Evolutionary conservation across 2,888 invertebrate species (phyloP).

Genomic region (Tipula confusa): DNA sequence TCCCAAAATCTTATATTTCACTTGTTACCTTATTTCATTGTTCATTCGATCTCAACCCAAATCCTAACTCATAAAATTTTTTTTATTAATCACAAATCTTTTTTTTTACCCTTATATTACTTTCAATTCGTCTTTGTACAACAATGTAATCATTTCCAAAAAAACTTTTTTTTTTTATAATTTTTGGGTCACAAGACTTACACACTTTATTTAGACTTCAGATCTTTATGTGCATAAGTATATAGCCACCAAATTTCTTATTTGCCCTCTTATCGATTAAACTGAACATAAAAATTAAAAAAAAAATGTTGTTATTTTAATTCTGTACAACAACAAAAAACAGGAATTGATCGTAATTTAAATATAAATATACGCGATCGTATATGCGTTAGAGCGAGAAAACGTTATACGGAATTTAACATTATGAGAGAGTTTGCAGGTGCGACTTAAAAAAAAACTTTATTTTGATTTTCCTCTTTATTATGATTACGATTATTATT

Average conservation of each 20-base stretch:
- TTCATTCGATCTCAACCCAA: background rate
- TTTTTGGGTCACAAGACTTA: conserved; percentile 12
- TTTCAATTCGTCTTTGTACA: background rate
- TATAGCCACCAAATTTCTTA: conserved; percentile 17
- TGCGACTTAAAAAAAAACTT: conserved; percentile 28
- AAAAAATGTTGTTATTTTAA: background rate
- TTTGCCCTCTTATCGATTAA: conserved; percentile 20
- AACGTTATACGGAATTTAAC: conserved; percentile 12
- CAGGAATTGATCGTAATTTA: conserved; percentile 25
- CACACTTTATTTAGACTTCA: conserved; percentile 7
- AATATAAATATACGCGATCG: background rate
- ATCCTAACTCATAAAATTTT: background rate
- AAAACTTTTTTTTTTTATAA: no score
- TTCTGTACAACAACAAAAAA: background rate
- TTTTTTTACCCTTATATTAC: background rate
- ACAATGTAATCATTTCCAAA: background rate
- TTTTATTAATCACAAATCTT: background rate
- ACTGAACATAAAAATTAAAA: background rate
- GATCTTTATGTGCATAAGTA: background rate
- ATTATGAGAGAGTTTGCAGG: conserved; percentile 30
- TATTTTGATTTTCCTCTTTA: conserved; percentile 25
- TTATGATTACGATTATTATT: background rate
- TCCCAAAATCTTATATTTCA: conserved; percentile 12
- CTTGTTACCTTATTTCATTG: conserved; percentile 1
- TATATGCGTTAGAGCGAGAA: background rate